Evolutionary conservation across 1,140 invertebrate species (phyloP), one percentile per base, ranked within the genome.

Genomic region (Drosophila littoralis): DNA sequence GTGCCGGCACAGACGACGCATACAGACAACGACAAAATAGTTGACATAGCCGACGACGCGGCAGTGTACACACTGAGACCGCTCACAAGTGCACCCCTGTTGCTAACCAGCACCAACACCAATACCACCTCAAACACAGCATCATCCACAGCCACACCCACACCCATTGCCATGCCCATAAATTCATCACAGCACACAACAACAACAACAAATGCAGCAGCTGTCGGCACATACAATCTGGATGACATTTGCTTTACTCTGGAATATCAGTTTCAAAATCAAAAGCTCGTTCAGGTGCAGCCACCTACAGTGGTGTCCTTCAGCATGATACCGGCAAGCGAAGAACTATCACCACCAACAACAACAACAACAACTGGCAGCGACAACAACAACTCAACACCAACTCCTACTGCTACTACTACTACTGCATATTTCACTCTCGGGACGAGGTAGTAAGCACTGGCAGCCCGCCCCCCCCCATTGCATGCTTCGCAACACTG

Each of bases 251-350:
- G 88, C 68, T 90, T 92, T 51, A 88, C 82, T 33, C 76, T 92
- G 72, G 90, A 92, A 68, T 92, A 92, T 58, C 79, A 91, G 36
- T 89, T 86, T 61, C 70, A 91, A 72, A 81, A 92, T 72, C 84
- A 92, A 61, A 89, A 91, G 51, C 69, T 92, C 17, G 88, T 91
- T 58, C 90, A 91, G 74, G 90, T 91, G 15, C 90, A 91, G 58
- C 91, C 91, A 13, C 88, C 91, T 6, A 91, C 81, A n/a, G 73
- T 88, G 43, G 85, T 88, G 28, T 80, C 83, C 48, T 66, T 83
- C 13, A 88, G 69, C 75, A 79, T 90, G 77, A 13, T 79, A n/a
- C 59, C 73, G 36, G 52, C 57, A 2, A 61, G 9, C 13, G 65
- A 74, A 69, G 57, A 50, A 15, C 28, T 42, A 15, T 4, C 75